These are phyloP conservation scores for Amphibalanus amphitrite DNA, from an alignment of 1,140 invertebrate species.

Conservation along the genomic window DNA sequence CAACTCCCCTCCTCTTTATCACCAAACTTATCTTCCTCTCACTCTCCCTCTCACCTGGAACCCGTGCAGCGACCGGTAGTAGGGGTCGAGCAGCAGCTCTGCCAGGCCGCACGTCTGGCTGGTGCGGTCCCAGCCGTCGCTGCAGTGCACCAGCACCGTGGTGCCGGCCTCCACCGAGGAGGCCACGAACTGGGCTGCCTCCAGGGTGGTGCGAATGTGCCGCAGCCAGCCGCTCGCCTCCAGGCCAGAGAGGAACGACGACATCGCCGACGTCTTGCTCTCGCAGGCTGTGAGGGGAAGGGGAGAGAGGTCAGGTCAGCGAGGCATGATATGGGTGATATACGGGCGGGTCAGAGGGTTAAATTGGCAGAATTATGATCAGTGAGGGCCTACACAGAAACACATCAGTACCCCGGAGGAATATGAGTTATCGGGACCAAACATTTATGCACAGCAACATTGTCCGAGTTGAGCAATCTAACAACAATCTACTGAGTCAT, in stretches of 20 bases:
- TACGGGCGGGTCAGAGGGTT: slow-evolving; percentile 4
- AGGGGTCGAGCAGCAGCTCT: slow-evolving; percentile 78
- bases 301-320: slow-evolving; percentile 18
- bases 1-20: too few relatives aligned
- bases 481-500: too few relatives aligned
- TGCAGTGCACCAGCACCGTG: slow-evolving; percentile 93
- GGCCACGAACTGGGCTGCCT: slow-evolving; percentile 81
- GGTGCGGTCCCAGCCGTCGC: slow-evolving; percentile 67
- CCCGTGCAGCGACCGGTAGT: slow-evolving; percentile 83
- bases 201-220: slow-evolving; percentile 84
- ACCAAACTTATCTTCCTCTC: too few relatives aligned
- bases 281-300: slow-evolving; percentile 59
- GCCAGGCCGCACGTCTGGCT: slow-evolving; percentile 93
- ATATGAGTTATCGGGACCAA: too few relatives aligned
- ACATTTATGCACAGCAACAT: too few relatives aligned
- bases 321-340: too few relatives aligned
- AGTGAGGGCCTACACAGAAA: too few relatives aligned
- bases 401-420: too few relatives aligned
- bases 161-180: slow-evolving; percentile 59
- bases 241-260: slow-evolving; percentile 72
- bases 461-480: too few relatives aligned
- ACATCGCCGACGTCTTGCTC: slow-evolving; percentile 79
- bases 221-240: slow-evolving; percentile 91
- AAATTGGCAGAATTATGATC: slow-evolving; percentile 9
- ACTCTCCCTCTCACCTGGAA: slow-evolving; percentile 49